Evolutionary conservation across 2,797 vertebrate genomes (phyloP), one percentile per base, ranked within the genome.

Genomic region (Scolopax bukidnonensis): DNA sequence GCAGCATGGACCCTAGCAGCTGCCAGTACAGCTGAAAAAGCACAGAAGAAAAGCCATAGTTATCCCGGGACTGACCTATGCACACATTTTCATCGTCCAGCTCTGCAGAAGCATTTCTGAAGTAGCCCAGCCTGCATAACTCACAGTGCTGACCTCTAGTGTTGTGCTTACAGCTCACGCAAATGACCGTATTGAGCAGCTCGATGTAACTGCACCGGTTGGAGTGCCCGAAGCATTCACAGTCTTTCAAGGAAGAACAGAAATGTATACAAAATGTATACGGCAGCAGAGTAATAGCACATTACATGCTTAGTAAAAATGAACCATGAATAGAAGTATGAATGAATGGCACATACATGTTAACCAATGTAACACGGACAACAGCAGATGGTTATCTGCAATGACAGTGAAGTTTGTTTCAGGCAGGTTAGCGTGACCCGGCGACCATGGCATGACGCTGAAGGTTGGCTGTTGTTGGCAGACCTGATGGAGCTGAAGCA

Each of bases 141-240:
- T 99, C 99, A 98, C 99, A 99, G 99, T 99, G 99, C 98, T 99
- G 99, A 98, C 99, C 99, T 98, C 99, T 99, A 99, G 99, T 99
- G 99, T 99, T 99, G 99, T 99, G 99, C 98, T 99, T 99, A 99
- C 99, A 99, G 99, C 99, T 99, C 98, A 99, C 99, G 98, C 99
- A 99, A 99, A 99, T 99, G 98, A 99, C 99, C 97, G 98, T 98
- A 98, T 99, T 99, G 98, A 99, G 98, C 98, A 99, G 98, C 98
- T 99, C 99, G 98, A 99, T 99, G 99, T 99, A 99, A 99, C 99
- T 99, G 99, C 99, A 99, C 97, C 99, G 99, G 98, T 99, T 99
- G 99, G 99, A 99, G 99, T 99, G 99, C 98, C 99, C 98, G 98
- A 99, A 99, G 99, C 99, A 99, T 99, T 99, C 99, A 89, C 99